These are phyloP conservation scores for Trachymyrmex cornetzi DNA, from an alignment of 1,140 invertebrate species.

Conservation along the genomic window DNA sequence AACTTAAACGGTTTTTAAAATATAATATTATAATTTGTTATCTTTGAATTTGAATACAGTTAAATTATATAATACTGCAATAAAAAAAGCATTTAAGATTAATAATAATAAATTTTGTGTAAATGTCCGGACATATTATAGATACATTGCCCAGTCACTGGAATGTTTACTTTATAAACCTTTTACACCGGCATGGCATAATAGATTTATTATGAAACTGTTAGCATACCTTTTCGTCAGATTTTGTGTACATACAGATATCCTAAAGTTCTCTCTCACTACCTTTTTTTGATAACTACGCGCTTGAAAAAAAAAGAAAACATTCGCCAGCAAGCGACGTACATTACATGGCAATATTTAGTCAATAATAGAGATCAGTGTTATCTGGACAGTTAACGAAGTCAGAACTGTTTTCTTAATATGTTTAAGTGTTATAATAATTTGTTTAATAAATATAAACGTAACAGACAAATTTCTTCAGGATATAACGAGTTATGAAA, in stretches of 20 bases:
- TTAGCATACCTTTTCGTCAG: not conserved
- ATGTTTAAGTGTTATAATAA: slow-evolving; percentile 10
- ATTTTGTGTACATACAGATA: not conserved
- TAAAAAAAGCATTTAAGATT: too few relatives aligned
- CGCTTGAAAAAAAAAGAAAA: slow-evolving; percentile 6
- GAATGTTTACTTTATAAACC: too few relatives aligned
- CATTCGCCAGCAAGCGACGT: not conserved
- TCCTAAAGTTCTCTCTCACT: too few relatives aligned
- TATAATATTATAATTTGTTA: too few relatives aligned
- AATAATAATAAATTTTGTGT: too few relatives aligned
- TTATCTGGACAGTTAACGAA: not conserved
- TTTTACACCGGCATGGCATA: not conserved
- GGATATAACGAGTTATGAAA: not conserved
- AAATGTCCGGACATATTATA: too few relatives aligned
- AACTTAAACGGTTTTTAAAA: too few relatives aligned
- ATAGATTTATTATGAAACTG: not conserved
- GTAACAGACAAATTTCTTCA: not conserved
- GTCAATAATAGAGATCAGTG: slow-evolving; percentile 1
- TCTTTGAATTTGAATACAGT: too few relatives aligned
- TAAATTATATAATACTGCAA: too few relatives aligned
- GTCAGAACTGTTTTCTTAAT: not conserved
- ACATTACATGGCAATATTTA: not conserved
- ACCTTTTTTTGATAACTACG: not conserved
- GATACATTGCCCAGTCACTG: too few relatives aligned
- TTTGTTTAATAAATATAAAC: not conserved